phyloP scores from a whole-genome alignment of 1,140 invertebrate genomes.

The Platyscapa corneri region DNA sequence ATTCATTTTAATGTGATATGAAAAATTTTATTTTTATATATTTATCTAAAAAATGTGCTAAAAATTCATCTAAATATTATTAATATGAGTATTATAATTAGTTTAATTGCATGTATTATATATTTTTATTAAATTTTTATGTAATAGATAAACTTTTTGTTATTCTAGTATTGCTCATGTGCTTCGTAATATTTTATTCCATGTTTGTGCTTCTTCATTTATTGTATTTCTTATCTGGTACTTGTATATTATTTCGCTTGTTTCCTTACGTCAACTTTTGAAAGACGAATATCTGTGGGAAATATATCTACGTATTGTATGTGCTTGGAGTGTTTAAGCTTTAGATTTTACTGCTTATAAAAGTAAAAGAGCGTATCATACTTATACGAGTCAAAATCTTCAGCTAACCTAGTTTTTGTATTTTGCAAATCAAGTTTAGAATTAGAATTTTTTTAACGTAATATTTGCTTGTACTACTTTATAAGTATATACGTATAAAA shows the following conservation, averaged over 20 bases:
- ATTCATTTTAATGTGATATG: too few relatives aligned
- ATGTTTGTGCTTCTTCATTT: background rate
- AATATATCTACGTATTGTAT: background rate
- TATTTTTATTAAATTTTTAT: too few relatives aligned
- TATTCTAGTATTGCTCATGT: too few relatives aligned
- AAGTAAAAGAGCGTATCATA: background rate
- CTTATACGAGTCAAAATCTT: background rate
- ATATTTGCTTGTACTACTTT: background rate
- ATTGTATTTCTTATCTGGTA: background rate
- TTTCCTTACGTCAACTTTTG: background rate
- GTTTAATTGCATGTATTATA: too few relatives aligned
- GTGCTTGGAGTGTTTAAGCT: background rate
- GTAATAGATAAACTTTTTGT: too few relatives aligned
- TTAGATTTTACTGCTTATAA: background rate
- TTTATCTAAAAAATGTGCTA: too few relatives aligned
- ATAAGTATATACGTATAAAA: background rate
- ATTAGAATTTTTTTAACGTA: background rate
- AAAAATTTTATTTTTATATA: too few relatives aligned
- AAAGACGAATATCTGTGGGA: background rate
- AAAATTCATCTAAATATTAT: too few relatives aligned
- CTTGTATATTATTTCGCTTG: background rate
- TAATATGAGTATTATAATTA: too few relatives aligned
- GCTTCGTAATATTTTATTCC: background rate
- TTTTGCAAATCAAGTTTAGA: background rate
- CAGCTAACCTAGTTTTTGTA: background rate